Evolutionary conservation across 2,113 vertebrate genomes (phyloP).

Genomic region (Xyliphius kryptos): DNA sequence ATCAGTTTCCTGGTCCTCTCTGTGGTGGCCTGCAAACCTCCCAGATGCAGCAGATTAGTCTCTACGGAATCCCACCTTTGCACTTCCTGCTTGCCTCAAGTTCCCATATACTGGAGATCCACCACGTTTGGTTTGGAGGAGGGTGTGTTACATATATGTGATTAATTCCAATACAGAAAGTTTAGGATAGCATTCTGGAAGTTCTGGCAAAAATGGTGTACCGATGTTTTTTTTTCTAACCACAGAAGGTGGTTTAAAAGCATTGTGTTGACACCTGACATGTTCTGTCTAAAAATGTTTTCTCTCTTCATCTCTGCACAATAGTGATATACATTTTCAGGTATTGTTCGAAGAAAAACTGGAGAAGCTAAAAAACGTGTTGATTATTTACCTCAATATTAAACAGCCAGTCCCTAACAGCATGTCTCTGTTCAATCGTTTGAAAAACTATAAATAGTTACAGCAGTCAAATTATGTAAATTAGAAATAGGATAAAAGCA

Average conservation of each 20-base stretch:
- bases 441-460: slow-evolving; percentile 8
- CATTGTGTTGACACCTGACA: background rate
- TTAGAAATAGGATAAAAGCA: background rate
- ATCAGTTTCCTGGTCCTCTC: too few species aligned
- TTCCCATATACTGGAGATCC: too few species aligned
- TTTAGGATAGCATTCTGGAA: slow-evolving; percentile 1
- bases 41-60: too few species aligned
- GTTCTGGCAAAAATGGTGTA: slow-evolving; percentile 7
- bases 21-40: too few species aligned
- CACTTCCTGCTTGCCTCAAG: too few species aligned
- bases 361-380: too few species aligned
- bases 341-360: slow-evolving; percentile 22
- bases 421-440: too few species aligned
- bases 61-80: too few species aligned
- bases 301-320: slow-evolving; percentile 8
- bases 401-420: too few species aligned
- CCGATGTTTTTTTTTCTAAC: slow-evolving; percentile 3
- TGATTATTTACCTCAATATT: too few species aligned
- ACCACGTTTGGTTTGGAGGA: background rate
- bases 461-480: background rate
- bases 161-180: slow-evolving; percentile 4
- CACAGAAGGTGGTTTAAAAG: slow-evolving; percentile 4
- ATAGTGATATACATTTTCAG: background rate
- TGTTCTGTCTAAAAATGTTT: slow-evolving; percentile 1
- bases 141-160: background rate